Conservation (phyloP, 2,888 invertebrate genomes). For the Andrena bicolor region DNA sequence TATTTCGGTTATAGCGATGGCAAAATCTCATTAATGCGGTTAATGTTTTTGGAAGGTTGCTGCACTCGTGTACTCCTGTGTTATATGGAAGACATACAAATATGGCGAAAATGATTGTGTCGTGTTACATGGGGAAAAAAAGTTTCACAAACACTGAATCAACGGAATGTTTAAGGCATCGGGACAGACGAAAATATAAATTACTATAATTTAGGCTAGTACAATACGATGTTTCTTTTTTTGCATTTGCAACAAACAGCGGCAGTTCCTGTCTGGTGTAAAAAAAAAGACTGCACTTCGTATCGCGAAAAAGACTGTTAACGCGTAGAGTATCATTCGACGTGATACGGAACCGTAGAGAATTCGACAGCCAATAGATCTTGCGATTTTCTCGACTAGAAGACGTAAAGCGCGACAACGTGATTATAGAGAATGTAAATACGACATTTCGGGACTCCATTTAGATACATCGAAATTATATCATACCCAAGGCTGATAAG, state of each 20-base stretch:
- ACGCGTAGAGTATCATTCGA: slow-evolving; percentile 61
- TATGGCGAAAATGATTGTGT: slow-evolving; percentile 69
- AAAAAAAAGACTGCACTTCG: slow-evolving; percentile 76
- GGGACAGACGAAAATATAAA: slow-evolving; percentile 40
- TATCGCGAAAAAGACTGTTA: slow-evolving; percentile 76
- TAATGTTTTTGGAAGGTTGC: slow-evolving; percentile 17
- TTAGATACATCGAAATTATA: slow-evolving; percentile 77
- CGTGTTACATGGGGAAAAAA: slow-evolving; percentile 58
- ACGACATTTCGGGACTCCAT: slow-evolving; percentile 68
- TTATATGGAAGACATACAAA: slow-evolving; percentile 60
- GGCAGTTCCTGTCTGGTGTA: slow-evolving; percentile 70
- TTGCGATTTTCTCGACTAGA: slow-evolving; percentile 61
- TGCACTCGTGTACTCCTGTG: slow-evolving; percentile 63
- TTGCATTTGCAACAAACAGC: slow-evolving; percentile 71
- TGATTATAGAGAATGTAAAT: slow-evolving; percentile 68
- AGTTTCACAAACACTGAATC: slow-evolving; percentile 68
- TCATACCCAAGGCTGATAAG: slow-evolving; percentile 70
- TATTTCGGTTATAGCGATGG: slow-evolving; percentile 6
- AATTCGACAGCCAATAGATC: slow-evolving; percentile 58
- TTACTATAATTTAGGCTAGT: slow-evolving; percentile 63
- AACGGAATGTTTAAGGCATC: slow-evolving; percentile 68
- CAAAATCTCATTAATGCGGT: not conserved
- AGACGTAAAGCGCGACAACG: slow-evolving; percentile 48
- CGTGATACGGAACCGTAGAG: slow-evolving; percentile 55
- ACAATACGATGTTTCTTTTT: slow-evolving; percentile 59